Base-by-base conservation (phyloP, 2,797 vertebrate genomes). In the Nothura maculosa region DNA sequence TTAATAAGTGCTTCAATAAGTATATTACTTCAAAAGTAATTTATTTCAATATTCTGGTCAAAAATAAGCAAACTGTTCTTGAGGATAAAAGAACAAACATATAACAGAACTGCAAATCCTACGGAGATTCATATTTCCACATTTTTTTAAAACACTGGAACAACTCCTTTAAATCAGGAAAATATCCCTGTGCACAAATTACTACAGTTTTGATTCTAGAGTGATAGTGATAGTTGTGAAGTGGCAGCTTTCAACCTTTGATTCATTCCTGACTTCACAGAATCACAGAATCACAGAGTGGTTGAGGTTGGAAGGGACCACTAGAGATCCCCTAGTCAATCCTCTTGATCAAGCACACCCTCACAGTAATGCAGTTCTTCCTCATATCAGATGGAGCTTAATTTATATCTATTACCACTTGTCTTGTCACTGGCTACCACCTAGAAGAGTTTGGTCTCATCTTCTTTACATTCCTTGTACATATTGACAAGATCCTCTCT, bases 31-130 rank as follows among this genome's bases (percentile, higher is more conserved):
- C 38, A 38, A 38, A 38, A 21, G 5, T 66, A 84, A 79, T 85
- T 73, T 68, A 3, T 14, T 89, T 93, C 86, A 86, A 84, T 88
- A 88, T 79, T 88, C 12, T 47, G 66, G 47, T 70, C 38, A 77
- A 24, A 77, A 25, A 50, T 47, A 12, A 25, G 16, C 7, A 85
- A 78, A 68, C 21, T 6, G 40, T 70, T 81, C 85, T 21, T 58
- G 57, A 68, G 77, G 12, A 34, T 81, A 21, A 90, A 90, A 81
- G 42, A 81, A 47, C 16, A 91, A 68, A 73, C 28, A 61, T 5
- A 16, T 38, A 80, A 28, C 7, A 77, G 22, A 75, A 7, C 14
- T 86, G 74, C 72, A 12, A 73, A 81, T 69, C 68, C 24, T 47
- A 42, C 28, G 63, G 87, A 82, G n/a, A 40, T 32, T 82, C 16